Percentiles rank a stretch among this genome's conserved stretches.
Conservation (phyloP, 2,888 invertebrate species). For the Meandrusa payeni region DNA sequence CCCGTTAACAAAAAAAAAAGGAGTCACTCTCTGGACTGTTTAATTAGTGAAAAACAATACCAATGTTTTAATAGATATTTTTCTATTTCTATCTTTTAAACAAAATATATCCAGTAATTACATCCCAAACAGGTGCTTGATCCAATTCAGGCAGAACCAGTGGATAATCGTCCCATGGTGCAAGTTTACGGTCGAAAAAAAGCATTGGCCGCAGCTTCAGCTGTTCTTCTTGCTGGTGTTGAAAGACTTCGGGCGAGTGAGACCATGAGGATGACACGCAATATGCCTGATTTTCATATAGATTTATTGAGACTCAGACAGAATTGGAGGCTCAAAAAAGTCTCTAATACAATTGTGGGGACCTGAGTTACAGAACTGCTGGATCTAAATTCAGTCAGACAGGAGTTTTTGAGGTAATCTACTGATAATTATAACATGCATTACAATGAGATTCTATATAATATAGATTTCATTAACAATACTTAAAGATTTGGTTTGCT, state of each 20-base stretch:
- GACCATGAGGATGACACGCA: constrained; percentile 85
- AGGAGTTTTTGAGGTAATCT: constrained; percentile 96
- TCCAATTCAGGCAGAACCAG: constrained; percentile 91
- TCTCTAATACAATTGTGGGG: constrained; percentile 97
- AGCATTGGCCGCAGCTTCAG: constrained; percentile 92
- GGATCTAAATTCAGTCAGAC: constrained; percentile 96
- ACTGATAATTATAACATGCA: no score
- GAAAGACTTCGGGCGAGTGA: constrained; percentile 93
- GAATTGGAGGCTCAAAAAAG: constrained; percentile 98
- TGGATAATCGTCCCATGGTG: constrained; percentile 92
- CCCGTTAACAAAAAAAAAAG: no score
- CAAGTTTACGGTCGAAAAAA: constrained; percentile 96
- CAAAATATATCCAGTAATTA: not conserved
- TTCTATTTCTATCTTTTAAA: no score
- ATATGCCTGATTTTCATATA: constrained; percentile 94
- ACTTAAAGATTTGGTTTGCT: no score
- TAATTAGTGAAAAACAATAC: no score
- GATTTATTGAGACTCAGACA: constrained; percentile 93
- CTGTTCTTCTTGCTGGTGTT: constrained; percentile 91
- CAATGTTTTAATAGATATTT: no score
- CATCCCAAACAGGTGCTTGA: constrained; percentile 82
- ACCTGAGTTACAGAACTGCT: constrained; percentile 96
- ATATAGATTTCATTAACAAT: no score
- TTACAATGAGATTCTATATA: no score
- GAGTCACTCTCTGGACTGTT: no score